Conservation (phyloP, 2,113 vertebrate species). For the Calcarius ornatus region DNA sequence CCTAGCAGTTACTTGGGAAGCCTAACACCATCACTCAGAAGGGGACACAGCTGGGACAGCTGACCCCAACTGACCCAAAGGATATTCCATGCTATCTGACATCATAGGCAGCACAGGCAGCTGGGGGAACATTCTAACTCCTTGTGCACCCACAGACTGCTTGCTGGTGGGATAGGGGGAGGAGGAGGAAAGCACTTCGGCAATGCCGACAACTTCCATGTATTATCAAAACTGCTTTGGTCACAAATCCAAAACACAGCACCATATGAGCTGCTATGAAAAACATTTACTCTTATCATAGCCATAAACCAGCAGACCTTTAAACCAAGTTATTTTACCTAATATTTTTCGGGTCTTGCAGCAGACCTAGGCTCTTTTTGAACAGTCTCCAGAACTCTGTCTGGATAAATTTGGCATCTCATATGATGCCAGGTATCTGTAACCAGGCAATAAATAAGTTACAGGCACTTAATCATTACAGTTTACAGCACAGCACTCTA, state of each 20-base stretch:
- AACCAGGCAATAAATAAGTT: background rate
- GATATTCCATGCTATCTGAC: background rate
- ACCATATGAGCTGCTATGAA: background rate
- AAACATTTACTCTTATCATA: background rate
- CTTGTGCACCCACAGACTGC: background rate
- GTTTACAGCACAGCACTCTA: background rate
- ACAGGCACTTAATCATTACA: background rate
- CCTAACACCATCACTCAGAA: background rate
- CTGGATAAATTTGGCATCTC: background rate
- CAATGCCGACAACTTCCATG: background rate
- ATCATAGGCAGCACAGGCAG: background rate
- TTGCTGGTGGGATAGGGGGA: fast-evolving
- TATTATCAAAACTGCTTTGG: background rate
- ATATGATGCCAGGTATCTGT: background rate
- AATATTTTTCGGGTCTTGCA: background rate
- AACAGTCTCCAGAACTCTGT: background rate
- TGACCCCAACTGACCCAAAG: background rate
- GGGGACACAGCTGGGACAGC: background rate
- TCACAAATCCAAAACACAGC: background rate
- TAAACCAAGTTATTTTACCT: background rate
- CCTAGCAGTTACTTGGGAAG: background rate
- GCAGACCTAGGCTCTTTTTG: background rate
- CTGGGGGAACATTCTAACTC: background rate
- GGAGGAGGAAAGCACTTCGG: background rate
- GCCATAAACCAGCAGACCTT: background rate